Evolutionary conservation across 1,140 invertebrate species (phyloP).

Genomic region (Dreissena polymorpha): DNA sequence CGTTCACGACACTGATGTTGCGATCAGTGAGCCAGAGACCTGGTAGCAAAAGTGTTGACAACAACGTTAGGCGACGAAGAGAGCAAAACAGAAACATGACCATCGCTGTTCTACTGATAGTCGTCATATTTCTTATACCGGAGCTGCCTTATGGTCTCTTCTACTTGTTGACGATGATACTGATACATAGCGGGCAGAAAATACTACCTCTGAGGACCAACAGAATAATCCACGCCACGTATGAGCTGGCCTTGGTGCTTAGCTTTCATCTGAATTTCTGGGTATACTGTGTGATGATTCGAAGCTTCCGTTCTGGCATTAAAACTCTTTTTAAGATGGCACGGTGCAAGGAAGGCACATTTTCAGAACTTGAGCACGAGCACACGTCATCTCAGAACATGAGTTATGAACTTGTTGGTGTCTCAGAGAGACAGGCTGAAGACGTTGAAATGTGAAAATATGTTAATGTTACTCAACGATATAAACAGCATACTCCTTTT

Average conservation of each 20-base stretch:
- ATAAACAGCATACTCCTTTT: too few species aligned
- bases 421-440: not conserved
- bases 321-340: conserved; percentile 5
- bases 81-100: conserved; percentile 19
- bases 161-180: conserved; percentile 16
- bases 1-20: conserved; percentile 13
- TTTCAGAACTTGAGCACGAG: conserved; percentile 13
- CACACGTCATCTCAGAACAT: not conserved
- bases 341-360: not conserved
- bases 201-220: conserved; percentile 39
- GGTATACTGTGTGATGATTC: conserved; percentile 40
- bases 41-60: not conserved
- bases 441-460: too few species aligned
- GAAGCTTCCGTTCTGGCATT: conserved; percentile 1
- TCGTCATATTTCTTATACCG: conserved; percentile 34
- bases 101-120: conserved; percentile 28
- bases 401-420: conserved; percentile 57
- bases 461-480: too few species aligned
- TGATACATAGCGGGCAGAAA: not conserved
- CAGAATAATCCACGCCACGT: conserved; percentile 21
- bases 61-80: too few species aligned
- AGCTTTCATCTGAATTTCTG: conserved; percentile 54
- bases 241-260: conserved; percentile 16
- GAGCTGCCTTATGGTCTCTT: conserved; percentile 45
- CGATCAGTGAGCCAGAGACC: not conserved